Conservation (phyloP, 2,888 invertebrate genomes). For the Gnatocerus cornutus region DNA sequence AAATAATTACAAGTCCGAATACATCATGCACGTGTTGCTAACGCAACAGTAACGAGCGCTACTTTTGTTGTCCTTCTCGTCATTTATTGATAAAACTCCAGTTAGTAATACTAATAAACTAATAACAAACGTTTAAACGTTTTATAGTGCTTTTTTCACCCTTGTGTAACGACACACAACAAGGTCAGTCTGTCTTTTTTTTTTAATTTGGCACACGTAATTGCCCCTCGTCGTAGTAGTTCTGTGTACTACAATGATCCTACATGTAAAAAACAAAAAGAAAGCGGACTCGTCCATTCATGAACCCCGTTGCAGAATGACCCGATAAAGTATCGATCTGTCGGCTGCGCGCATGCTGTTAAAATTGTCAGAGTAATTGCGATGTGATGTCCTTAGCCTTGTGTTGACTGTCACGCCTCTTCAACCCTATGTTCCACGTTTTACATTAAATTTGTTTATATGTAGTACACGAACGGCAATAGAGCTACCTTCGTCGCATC, state of each 20-base stretch:
- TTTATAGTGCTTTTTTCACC: not conserved
- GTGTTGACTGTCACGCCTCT: constrained; percentile 20
- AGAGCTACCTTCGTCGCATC: constrained; percentile 70
- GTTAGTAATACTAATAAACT: not conserved
- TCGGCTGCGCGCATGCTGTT: constrained; percentile 36
- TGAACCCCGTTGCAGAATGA: constrained; percentile 37
- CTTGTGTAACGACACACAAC: too few relatives aligned
- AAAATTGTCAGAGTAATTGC: constrained; percentile 30
- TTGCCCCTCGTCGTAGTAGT: constrained; percentile 11
- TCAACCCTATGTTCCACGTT: not conserved
- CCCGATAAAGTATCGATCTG: constrained; percentile 38
- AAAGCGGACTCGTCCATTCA: constrained; percentile 42
- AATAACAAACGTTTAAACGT: constrained; percentile 1
- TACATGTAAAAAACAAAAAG: not conserved
- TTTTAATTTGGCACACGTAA: not conserved
- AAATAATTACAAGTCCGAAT: not conserved
- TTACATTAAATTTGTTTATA: constrained; percentile 12
- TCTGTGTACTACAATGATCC: not conserved
- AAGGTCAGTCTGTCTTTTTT: not conserved
- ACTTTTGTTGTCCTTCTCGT: constrained; percentile 7
- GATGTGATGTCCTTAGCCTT: constrained; percentile 20
- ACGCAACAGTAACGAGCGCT: not conserved
- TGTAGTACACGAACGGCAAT: constrained; percentile 58
- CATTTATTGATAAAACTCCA: not conserved
- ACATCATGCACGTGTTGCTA: constrained; percentile 5